Base-by-base conservation (phyloP, 2,888 invertebrate species). In the Salticus scenicus region DNA sequence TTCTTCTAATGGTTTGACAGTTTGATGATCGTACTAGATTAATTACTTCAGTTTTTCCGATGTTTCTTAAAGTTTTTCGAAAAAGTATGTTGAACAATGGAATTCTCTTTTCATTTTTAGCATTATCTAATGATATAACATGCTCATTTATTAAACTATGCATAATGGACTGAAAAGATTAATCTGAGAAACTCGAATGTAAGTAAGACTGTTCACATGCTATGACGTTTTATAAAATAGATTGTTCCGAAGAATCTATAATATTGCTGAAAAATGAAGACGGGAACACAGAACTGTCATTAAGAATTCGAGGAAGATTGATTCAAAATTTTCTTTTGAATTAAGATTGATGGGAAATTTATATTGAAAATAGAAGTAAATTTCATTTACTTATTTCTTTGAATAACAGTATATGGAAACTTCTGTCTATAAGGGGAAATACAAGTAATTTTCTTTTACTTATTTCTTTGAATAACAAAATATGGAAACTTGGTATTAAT, bases 11-110 rank as follows among this genome's bases (percentile, higher is more conserved):
- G 57, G 30, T 72, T 72, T 72, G 72, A 72, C 72, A 72, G 72
- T 72, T 72, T 72, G 72, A 72, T 72, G 72, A 72, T 57, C 57
- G 33, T n/a, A 33, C 47, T 72, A 72, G 72, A 72, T 72, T 72
- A 72, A 72, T 72, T 72, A 47, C 72, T 72, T 33, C 57, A 28
- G 72, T n/a, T 70, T 72, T 72, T 57, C 57, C 72, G 30, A 71
- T 71, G 71, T 71, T 71, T 71, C 30, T 47, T 14, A 71, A 72
- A 30, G 17, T 57, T 51, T 51, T 31, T 37, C 67, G 20, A 31
- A 20, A 67, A 67, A 67, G 37, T 37, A 37, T 33, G 37, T n/a
- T 20, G 33, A 33, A 67, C 28, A 70, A 70, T 20, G 20, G 33
- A 31, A n/a, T 57, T 27, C 57, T 24, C 14, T 51, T 57, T 20